Evolutionary conservation across 2,113 vertebrate genomes (phyloP).

Genomic region (Struthio camelus): DNA sequence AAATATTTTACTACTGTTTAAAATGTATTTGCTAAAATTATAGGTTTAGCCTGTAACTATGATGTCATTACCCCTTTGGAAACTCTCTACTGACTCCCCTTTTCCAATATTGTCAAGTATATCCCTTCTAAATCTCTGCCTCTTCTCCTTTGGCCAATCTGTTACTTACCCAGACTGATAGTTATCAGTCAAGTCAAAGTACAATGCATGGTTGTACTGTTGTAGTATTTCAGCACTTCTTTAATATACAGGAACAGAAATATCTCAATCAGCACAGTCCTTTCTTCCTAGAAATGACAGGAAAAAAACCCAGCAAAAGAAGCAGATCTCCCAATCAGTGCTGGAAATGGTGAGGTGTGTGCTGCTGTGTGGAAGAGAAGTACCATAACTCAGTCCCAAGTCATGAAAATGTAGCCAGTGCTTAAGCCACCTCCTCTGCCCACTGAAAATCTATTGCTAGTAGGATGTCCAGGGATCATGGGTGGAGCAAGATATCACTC

Average conservation of each 20-base stretch:
- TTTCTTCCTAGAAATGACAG: background rate
- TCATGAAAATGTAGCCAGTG: background rate
- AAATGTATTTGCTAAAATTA: background rate
- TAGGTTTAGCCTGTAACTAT: background rate
- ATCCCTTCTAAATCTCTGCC: background rate
- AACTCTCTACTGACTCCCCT: background rate
- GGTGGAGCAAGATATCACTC: background rate
- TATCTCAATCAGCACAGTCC: background rate
- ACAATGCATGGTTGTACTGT: background rate
- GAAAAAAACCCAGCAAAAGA: background rate
- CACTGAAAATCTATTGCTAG: background rate
- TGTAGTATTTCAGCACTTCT: background rate
- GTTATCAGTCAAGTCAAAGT: background rate
- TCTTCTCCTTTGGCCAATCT: background rate
- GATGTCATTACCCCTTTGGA: background rate
- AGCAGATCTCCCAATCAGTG: background rate
- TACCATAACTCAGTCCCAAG: background rate
- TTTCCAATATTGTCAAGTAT: background rate
- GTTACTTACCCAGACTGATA: background rate
- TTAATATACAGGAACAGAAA: background rate
- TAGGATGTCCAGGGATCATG: background rate
- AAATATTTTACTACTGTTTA: background rate
- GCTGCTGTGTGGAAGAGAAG: background rate
- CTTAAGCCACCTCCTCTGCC: background rate
- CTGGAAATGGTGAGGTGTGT: background rate